Evolutionary conservation across 1,140 invertebrate species (phyloP).

Genomic region (Portunus trituberculatus): DNA sequence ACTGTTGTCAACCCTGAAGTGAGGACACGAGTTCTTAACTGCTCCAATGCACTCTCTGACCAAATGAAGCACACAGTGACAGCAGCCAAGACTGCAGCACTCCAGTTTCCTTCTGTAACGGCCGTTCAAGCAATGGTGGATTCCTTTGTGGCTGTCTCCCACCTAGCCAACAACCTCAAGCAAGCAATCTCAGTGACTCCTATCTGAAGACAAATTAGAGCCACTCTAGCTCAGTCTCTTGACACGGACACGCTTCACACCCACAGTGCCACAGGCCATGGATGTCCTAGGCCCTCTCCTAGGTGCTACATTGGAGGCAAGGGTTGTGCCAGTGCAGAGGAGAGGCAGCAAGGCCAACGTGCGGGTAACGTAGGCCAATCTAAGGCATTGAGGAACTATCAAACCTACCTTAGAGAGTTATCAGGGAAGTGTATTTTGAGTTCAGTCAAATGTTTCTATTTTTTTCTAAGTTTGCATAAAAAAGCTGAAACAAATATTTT

Average conservation of each 20-base stretch:
- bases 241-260: background rate
- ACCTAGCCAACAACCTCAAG: conserved; percentile 88
- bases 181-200: conserved; percentile 81
- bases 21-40: conserved; percentile 87
- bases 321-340: background rate
- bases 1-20: conserved; percentile 87
- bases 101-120: conserved; percentile 93
- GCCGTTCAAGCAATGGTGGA: conserved; percentile 97
- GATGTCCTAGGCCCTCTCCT: conserved; percentile 41
- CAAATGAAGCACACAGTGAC: conserved; percentile 90
- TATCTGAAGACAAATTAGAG: background rate
- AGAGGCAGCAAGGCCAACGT: background rate
- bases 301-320: conserved; percentile 60
- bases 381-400: background rate
- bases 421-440: conserved; percentile 5
- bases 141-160: conserved; percentile 90
- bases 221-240: background rate
- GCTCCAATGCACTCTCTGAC: conserved; percentile 91
- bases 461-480: background rate
- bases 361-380: conserved; percentile 30
- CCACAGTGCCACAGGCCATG: background rate
- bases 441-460: background rate
- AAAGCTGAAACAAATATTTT: background rate
- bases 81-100: conserved; percentile 93
- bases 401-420: conserved; percentile 23